Evolutionary conservation across 2,113 vertebrate genomes (phyloP).

Genomic region (Carettochelys insculpta): DNA sequence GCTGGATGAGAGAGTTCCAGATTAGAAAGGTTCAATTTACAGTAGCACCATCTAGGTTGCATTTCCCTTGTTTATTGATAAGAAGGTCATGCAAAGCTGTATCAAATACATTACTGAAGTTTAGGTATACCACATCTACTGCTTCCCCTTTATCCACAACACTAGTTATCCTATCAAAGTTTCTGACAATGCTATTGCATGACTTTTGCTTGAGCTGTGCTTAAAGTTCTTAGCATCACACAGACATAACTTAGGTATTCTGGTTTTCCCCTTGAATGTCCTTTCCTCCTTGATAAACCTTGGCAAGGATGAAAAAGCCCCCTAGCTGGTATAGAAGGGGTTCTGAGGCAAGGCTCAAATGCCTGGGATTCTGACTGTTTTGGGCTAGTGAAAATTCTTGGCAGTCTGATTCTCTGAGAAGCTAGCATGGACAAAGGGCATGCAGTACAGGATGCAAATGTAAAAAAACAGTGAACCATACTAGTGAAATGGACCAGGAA

Average conservation of each 20-base stretch:
- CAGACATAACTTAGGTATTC: conserved; percentile 20
- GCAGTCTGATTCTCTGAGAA: not conserved
- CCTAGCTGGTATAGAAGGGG: not conserved
- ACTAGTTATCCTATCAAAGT: no score
- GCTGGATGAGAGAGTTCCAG: no score
- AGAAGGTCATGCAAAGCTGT: no score
- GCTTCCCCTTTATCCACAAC: no score
- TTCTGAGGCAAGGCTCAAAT: not conserved
- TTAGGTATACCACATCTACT: no score
- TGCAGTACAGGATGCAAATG: conserved; percentile 21
- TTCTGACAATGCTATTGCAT: not conserved
- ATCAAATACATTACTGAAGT: no score
- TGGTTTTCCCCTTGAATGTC: conserved; percentile 56
- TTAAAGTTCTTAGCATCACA: not conserved
- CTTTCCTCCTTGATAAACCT: conserved; percentile 35
- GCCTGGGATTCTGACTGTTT: fast-evolving
- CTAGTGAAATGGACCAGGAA: conserved; percentile 24
- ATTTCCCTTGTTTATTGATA: no score
- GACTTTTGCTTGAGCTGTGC: conserved; percentile 29
- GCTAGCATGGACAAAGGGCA: conserved; percentile 8
- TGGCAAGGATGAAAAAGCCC: not conserved
- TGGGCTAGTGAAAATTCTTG: not conserved
- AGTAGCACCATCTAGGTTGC: no score
- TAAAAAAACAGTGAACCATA: conserved; percentile 38
- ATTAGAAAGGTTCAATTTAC: no score